These are phyloP conservation scores for Dicerorhinus sumatrensis DNA, from an alignment of 2,113 vertebrate species.

Conservation along the genomic window DNA sequence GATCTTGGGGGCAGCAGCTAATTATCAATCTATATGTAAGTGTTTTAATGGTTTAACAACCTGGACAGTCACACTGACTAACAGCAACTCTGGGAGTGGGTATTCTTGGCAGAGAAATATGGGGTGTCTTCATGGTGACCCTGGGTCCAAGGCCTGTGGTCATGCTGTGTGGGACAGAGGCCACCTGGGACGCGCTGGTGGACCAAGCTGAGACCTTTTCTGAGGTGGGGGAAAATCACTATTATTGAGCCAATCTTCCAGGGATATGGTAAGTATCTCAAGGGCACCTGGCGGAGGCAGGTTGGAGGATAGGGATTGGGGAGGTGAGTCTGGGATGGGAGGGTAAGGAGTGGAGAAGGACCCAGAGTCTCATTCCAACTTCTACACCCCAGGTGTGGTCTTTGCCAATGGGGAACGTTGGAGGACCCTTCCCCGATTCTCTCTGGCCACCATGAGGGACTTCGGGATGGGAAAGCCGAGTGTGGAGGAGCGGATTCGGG, in stretches of 20 bases:
- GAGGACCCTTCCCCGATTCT: conserved; percentile 84
- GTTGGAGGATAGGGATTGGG: too few species aligned
- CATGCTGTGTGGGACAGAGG: conserved; percentile 75
- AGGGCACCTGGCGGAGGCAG: not conserved
- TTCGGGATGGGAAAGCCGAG: conserved; percentile 86
- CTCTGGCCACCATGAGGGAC: conserved; percentile 83
- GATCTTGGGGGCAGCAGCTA: not conserved
- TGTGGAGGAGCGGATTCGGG: conserved; percentile 83
- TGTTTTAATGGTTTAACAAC: too few species aligned
- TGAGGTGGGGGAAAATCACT: not conserved
- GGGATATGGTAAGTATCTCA: conserved; percentile 64
- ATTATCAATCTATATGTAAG: not conserved
- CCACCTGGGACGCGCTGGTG: conserved; percentile 79
- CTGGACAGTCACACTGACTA: not conserved
- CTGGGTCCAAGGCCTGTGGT: conserved; percentile 68
- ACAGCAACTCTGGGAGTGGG: not conserved
- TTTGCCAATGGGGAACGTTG: conserved; percentile 83
- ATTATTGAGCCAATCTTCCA: not conserved
- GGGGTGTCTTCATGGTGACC: conserved; percentile 75
- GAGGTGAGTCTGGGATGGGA: not conserved
- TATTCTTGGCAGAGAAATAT: conserved; percentile 66
- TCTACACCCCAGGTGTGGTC: conserved; percentile 32
- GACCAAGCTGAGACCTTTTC: conserved; percentile 76
- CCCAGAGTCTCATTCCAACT: not conserved
- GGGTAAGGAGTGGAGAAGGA: not conserved